Evolutionary conservation across 2,797 vertebrate genomes (phyloP).

Genomic region (Acrocephalus scirpaceus): DNA sequence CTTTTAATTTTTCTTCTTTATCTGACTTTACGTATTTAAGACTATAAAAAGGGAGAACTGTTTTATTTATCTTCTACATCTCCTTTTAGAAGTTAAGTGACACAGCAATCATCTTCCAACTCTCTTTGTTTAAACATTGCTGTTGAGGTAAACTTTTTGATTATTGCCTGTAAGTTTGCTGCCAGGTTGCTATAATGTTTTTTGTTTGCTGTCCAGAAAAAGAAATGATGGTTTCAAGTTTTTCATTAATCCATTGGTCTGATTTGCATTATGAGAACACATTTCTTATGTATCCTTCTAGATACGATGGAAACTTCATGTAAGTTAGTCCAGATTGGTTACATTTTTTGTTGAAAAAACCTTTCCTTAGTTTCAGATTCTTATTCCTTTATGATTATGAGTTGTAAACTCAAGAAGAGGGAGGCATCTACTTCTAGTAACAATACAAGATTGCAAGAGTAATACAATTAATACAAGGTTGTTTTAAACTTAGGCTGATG

Average conservation of each 20-base stretch:
- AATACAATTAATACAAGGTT: background rate
- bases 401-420: background rate
- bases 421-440: background rate
- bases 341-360: background rate
- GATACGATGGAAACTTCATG: background rate
- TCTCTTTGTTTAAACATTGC: background rate
- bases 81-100: background rate
- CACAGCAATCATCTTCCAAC: fast-evolving
- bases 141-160: background rate
- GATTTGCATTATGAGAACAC: fast-evolving
- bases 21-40: background rate
- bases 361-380: background rate
- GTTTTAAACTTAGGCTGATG: background rate
- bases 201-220: background rate
- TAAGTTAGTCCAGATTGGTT: background rate
- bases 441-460: background rate
- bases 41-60: background rate
- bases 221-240: background rate
- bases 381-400: background rate
- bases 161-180: background rate
- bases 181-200: background rate
- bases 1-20: background rate
- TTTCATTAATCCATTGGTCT: background rate
- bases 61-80: background rate
- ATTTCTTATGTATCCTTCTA: background rate